These are phyloP conservation scores for Xenopus borealis DNA, from an alignment of 2,113 vertebrate genomes.

Conservation along the genomic window DNA sequence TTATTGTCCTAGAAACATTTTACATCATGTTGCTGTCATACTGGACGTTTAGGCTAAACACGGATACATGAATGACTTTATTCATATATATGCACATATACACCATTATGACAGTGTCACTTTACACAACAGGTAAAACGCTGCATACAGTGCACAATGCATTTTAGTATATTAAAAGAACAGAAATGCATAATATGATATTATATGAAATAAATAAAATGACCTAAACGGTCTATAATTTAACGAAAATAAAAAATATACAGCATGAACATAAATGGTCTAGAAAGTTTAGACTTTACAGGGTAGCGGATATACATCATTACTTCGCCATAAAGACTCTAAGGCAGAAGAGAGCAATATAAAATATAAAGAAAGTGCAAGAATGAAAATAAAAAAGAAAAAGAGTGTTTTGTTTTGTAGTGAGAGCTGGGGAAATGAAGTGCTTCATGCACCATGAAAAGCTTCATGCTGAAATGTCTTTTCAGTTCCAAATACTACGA, in stretches of 20 bases:
- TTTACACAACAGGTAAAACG: constrained; percentile 70
- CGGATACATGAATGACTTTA: constrained; percentile 66
- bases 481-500: too few species aligned
- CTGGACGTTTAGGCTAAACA: too few species aligned
- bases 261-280: constrained; percentile 77
- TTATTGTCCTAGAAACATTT: too few species aligned
- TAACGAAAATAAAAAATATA: constrained; percentile 73
- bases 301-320: constrained; percentile 58
- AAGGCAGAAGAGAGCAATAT: constrained; percentile 63
- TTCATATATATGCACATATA: constrained; percentile 76
- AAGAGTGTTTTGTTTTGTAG: constrained; percentile 67
- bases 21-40: too few species aligned
- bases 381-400: constrained; percentile 56
- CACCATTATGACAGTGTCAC: constrained; percentile 70
- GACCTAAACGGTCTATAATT: constrained; percentile 62
- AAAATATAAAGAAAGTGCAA: constrained; percentile 66
- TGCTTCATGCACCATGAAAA: constrained; percentile 63
- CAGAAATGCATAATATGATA: constrained; percentile 61
- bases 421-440: constrained; percentile 66
- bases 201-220: constrained; percentile 75
- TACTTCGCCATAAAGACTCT: constrained; percentile 49
- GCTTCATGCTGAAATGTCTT: constrained; percentile 51
- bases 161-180: constrained; percentile 58
- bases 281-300: constrained; percentile 69
- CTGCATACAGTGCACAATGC: constrained; percentile 69